Percentiles rank a stretch among this genome's conserved stretches.
Evolutionary conservation across 2,888 invertebrate genomes (phyloP).

Genomic region (Amiota minor): DNA sequence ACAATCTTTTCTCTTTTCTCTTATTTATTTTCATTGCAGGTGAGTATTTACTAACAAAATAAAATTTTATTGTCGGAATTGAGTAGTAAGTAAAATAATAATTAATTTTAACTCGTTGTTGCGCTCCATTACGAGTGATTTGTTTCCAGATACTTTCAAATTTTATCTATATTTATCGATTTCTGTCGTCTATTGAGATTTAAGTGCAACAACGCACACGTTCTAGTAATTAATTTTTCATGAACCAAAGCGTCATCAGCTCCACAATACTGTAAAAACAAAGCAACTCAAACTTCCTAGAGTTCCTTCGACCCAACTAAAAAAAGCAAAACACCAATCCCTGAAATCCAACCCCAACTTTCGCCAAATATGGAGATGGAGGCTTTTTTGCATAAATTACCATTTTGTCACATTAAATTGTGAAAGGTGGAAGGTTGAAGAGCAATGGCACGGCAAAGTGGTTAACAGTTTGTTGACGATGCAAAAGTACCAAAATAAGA

Average conservation of each 20-base stretch:
- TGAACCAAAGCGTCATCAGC: not conserved
- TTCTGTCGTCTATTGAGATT: slow-evolving; percentile 9
- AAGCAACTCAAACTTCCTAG: too few relatives aligned
- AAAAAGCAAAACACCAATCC: not conserved
- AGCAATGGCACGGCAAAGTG: not conserved
- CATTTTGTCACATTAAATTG: slow-evolving; percentile 23
- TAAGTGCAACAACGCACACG: not conserved
- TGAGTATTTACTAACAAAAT: not conserved
- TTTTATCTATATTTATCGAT: slow-evolving; percentile 6
- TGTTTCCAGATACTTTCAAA: too few relatives aligned
- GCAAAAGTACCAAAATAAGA: not conserved
- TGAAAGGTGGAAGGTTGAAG: not conserved
- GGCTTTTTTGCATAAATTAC: slow-evolving; percentile 29
- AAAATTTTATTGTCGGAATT: too few relatives aligned
- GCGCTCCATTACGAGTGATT: too few relatives aligned
- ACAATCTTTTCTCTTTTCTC: not conserved
- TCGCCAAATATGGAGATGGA: not conserved
- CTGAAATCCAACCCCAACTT: not conserved
- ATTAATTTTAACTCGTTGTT: too few relatives aligned
- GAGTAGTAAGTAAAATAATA: too few relatives aligned
- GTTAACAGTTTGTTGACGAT: not conserved
- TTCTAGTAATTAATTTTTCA: slow-evolving; percentile 26
- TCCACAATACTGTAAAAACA: too few relatives aligned
- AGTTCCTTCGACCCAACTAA: too few relatives aligned
- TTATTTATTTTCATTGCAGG: slow-evolving; percentile 2